Evolutionary conservation across 2,797 vertebrate species (phyloP), one percentile per base, ranked within the genome.

Genomic region (Mus spretus): DNA sequence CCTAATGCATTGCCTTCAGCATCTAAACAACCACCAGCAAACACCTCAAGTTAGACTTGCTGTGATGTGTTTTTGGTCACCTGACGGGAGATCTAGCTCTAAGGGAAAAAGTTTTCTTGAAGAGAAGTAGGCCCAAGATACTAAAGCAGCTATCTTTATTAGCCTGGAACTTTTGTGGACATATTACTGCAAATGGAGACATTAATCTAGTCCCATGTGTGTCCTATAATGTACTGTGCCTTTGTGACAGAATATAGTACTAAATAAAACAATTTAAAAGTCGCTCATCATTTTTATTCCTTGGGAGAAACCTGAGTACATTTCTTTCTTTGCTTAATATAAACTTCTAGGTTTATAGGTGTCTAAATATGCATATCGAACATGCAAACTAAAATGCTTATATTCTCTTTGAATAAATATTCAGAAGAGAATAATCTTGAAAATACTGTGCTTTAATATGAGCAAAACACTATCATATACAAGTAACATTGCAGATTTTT

Each of bases 1-100:
- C 99, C 98, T 99, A 99, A 99, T 99, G 99, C 99, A 99, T 99
- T 99, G 98, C 99, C 99, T 99, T 99, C 99, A 99, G 99, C 99
- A 99, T 99, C 98, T 98, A 99, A 99, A 98, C 98, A 97, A 98
- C 97, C 99, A 93, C 79, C 99, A 96, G 37, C 61, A 79, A 96
- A 95, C 67, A 97, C 91, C 93, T 96, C 34, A 78, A 12, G 44
- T 84, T 92, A 96, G 37, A 24, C 91, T 37, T 80, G 47, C 91
- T 96, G 20, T 67, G 65, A 75, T 70, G 13, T 95, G 15, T 44
- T 28, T 93, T 26, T 44, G 34, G 77, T 85, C 59, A 88, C 77
- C 50, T 1, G 79, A 84, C 93, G 93, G 82, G 12, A 14, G 88
- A 28, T 89, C 50, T 74, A 78, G 65, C 57, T 72, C 63, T 40